Evolutionary conservation across 2,113 vertebrate genomes (phyloP).

Genomic region (Anseranas semipalmata): DNA sequence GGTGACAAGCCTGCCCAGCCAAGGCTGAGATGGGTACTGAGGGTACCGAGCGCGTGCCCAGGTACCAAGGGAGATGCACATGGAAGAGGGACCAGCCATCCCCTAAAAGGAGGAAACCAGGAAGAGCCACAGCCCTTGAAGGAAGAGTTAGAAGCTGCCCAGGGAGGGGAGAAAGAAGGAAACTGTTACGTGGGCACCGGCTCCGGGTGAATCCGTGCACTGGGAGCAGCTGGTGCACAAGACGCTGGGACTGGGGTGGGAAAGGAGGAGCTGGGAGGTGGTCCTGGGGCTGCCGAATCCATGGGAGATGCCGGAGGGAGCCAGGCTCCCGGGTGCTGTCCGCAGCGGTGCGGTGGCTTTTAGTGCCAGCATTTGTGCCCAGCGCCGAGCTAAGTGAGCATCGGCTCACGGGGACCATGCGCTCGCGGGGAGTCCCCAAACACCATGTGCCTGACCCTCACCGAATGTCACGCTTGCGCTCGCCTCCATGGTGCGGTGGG

Average conservation of each 20-base stretch:
- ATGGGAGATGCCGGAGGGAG: neutral
- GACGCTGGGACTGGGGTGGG: neutral
- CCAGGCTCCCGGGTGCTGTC: neutral
- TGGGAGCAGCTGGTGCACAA: neutral
- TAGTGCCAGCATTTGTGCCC: neutral
- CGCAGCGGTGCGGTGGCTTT: neutral
- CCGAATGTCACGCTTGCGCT: fast-evolving
- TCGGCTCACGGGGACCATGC: fast-evolving
- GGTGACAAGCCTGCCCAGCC: neutral
- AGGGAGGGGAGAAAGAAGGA: neutral
- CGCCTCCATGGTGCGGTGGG: neutral
- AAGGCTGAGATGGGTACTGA: neutral
- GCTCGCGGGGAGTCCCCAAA: no score
- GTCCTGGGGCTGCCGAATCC: neutral
- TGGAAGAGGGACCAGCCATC: neutral
- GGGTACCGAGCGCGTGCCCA: neutral
- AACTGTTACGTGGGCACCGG: neutral
- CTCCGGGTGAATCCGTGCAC: neutral
- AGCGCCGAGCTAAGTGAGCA: fast-evolving
- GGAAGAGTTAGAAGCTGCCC: neutral
- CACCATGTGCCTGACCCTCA: neutral
- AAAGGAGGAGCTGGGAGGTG: neutral
- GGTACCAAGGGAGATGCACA: neutral
- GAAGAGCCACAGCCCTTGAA: neutral
- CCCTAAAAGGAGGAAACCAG: neutral